Conservation (phyloP, 1,140 invertebrate species). For the Cherax quadricarinatus region DNA sequence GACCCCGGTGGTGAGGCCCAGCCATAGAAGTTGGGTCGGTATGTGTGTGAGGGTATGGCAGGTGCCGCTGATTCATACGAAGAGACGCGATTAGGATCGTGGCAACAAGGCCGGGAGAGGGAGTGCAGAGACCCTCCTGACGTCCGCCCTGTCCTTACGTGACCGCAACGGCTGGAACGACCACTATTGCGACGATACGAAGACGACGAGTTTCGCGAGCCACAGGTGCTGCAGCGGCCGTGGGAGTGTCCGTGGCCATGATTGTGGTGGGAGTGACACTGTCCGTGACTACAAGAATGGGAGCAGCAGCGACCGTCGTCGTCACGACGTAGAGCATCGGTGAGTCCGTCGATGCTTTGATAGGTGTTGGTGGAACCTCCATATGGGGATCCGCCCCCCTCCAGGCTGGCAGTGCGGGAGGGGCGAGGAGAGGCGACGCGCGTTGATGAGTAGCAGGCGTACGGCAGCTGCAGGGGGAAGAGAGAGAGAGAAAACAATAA, state of each 20-base stretch:
- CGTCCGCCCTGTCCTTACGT: constrained; percentile 20
- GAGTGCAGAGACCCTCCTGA: constrained; percentile 58
- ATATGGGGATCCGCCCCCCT: constrained; percentile 70
- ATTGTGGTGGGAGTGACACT: constrained; percentile 51
- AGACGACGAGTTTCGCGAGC: constrained; percentile 64
- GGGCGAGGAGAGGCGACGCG: constrained; percentile 69
- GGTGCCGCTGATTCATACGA: constrained; percentile 35
- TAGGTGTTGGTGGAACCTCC: constrained; percentile 70
- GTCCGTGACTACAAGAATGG: constrained; percentile 50
- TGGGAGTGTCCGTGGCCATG: constrained; percentile 50
- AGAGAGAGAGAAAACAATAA: no score
- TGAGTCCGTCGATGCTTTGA: constrained; percentile 72
- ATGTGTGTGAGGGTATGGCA: constrained; percentile 35
- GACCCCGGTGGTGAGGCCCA: constrained; percentile 62
- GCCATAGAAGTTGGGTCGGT: constrained; percentile 64
- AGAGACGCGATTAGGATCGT: constrained; percentile 42
- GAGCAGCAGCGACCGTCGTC: constrained; percentile 44
- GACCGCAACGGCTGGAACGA: constrained; percentile 50
- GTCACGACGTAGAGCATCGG: constrained; percentile 57
- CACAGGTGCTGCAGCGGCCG: constrained; percentile 62
- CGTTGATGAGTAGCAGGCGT: constrained; percentile 72
- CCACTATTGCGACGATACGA: constrained; percentile 56
- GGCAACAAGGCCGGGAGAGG: constrained; percentile 59
- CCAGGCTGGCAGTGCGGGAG: constrained; percentile 66
- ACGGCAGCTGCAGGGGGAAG: constrained; percentile 58